Base-by-base conservation (phyloP, 2,888 invertebrate species). In the Auanema freiburgensis region DNA sequence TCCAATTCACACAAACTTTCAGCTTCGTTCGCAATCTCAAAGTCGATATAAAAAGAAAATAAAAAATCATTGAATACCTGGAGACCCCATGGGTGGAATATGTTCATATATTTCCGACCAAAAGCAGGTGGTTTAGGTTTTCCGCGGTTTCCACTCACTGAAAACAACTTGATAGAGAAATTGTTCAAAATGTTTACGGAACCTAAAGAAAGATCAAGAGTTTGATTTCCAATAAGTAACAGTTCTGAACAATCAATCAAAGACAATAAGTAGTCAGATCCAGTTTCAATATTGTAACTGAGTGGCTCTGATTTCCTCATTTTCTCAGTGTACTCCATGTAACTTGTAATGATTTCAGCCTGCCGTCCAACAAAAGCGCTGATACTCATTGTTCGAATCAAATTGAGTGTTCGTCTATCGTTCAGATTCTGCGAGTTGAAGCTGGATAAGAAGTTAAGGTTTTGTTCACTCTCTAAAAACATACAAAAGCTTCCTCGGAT, bases 81-180 rank as follows among this genome's bases (percentile, higher is more conserved):
- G 12, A 75, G 66, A 54, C 79, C 80, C 78, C 80, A 79, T 6
- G 77, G 74, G 65, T 80, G 80, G 64, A 78, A 74, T 52, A 70
- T 75, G n/a, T 59, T 43, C 11, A 71, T 62, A 40, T 64, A 67
- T 43, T 56, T 61, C 57, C 56, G 43, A 44, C 49, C 33, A 10
- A 58, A 49, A 8, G 33, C 33, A 5, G 33, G 33, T 8, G 33
- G 33, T 21, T 16, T 33, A 5, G 33, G 16, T 12, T 49, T 40
- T 10, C 24, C 46, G 16, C 62, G 54, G n/a, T 18, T 59, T 1
- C 21, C 43, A 16, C 58, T 40, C 59, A 57, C 64, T 64, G 58
- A 49, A 65, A 57, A 54, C 1, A 49, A 46, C 8, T 3, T 43
- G 6, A 42, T 21, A 11, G 10, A 11, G 16, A 56, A 56, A 16